Percentiles rank a stretch among this genome's conserved stretches.
phyloP scores from a whole-genome alignment of 92 coral and sea anemone species.

The Metridium senile region DNA sequence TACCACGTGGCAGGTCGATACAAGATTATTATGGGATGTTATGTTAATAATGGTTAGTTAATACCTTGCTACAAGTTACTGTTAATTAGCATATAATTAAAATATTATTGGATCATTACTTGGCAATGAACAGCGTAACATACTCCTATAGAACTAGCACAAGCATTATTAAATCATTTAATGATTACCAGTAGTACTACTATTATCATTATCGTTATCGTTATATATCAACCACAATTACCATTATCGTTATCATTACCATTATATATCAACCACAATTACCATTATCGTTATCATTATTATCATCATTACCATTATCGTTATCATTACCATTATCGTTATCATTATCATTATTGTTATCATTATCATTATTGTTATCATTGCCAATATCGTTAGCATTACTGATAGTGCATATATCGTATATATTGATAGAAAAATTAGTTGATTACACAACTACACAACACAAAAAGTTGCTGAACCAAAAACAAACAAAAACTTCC shows the following conservation, averaged over 20 bases:
- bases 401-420: background rate
- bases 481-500: background rate
- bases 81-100: constrained; percentile 31
- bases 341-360: background rate
- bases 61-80: constrained; percentile 39
- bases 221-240: background rate
- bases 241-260: background rate
- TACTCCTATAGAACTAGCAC: background rate
- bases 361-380: background rate
- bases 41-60: background rate
- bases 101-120: constrained; percentile 22
- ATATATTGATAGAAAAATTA: too few relatives aligned
- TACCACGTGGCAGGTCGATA: background rate
- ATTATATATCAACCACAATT: background rate
- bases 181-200: background rate
- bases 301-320: background rate
- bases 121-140: constrained; percentile 31
- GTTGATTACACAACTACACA: background rate
- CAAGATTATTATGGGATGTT: background rate
- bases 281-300: background rate
- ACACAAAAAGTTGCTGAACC: background rate
- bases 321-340: background rate
- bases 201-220: background rate
- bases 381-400: background rate
- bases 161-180: background rate